Evolutionary conservation across 2,888 invertebrate species (phyloP).

Genomic region (Nowickia ferox): DNA sequence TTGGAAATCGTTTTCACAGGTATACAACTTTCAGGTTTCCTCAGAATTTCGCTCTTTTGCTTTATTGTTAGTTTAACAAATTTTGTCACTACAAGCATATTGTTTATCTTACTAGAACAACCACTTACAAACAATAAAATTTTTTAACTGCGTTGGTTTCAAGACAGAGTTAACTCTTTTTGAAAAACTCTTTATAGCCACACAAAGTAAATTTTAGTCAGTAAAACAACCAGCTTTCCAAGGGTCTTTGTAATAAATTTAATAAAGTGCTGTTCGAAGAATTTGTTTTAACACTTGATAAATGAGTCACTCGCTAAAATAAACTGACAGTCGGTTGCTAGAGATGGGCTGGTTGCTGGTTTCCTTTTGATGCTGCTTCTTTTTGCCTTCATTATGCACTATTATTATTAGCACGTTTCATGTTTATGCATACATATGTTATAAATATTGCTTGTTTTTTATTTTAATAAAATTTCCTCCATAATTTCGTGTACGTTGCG

Average conservation of each 20-base stretch:
- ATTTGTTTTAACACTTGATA: conserved; percentile 56
- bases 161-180: too few species aligned
- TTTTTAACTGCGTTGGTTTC: too few species aligned
- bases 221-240: not conserved
- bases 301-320: conserved; percentile 41
- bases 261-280: conserved; percentile 40
- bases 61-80: too few species aligned
- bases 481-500: not conserved
- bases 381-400: conserved; percentile 60
- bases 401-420: conserved; percentile 73
- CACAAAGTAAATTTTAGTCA: not conserved
- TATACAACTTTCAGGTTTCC: too few species aligned
- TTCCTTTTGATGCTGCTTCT: conserved; percentile 30
- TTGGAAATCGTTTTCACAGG: too few species aligned
- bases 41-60: too few species aligned
- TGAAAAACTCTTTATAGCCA: not conserved
- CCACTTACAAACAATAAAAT: too few species aligned
- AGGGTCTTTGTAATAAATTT: conserved; percentile 25
- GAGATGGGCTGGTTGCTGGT: conserved; percentile 1
- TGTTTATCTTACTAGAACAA: too few species aligned
- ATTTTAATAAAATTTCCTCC: not conserved
- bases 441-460: conserved; percentile 7
- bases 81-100: too few species aligned
- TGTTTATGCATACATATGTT: conserved; percentile 73
- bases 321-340: conserved; percentile 11